phyloP scores from a whole-genome alignment of 2,113 vertebrate genomes.

The Lipotes vexillifer region DNA sequence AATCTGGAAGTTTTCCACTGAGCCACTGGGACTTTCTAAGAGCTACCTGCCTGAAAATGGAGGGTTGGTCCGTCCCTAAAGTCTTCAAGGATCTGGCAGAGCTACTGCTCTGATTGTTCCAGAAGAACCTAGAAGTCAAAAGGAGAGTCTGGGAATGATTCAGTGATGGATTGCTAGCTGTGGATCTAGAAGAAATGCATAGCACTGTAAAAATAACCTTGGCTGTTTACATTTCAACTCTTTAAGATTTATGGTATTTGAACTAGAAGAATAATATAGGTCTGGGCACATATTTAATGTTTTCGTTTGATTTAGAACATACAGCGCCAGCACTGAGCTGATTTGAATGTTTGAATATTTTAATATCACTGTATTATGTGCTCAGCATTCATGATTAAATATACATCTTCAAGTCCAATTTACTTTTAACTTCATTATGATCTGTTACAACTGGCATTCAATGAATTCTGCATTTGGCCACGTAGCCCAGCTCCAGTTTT shows the following conservation, averaged over 20 bases:
- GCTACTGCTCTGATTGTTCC: background rate
- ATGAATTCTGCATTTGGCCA: conserved; percentile 10
- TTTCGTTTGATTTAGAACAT: conserved; percentile 39
- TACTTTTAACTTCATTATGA: conserved; percentile 24
- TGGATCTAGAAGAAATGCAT: background rate
- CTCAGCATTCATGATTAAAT: conserved; percentile 2
- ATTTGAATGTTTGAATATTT: conserved; percentile 48
- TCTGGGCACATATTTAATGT: conserved; percentile 17
- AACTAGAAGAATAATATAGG: conserved; percentile 43
- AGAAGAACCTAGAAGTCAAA: background rate
- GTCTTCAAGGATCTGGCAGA: background rate
- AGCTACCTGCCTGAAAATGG: background rate
- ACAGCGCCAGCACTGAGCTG: background rate
- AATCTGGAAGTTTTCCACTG: background rate
- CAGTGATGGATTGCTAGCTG: background rate
- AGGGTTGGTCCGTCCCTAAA: background rate
- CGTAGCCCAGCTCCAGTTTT: background rate
- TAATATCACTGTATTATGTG: conserved; percentile 1
- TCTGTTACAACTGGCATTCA: background rate
- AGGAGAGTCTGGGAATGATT: background rate
- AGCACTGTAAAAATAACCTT: conserved; percentile 15
- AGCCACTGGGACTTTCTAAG: background rate
- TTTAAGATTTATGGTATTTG: conserved; percentile 23
- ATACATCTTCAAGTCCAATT: background rate
- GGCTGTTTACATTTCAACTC: conserved; percentile 41